Evolutionary conservation across 2,113 vertebrate species (phyloP), one percentile per base, ranked within the genome.

Genomic region (Daphoenositta chrysoptera): DNA sequence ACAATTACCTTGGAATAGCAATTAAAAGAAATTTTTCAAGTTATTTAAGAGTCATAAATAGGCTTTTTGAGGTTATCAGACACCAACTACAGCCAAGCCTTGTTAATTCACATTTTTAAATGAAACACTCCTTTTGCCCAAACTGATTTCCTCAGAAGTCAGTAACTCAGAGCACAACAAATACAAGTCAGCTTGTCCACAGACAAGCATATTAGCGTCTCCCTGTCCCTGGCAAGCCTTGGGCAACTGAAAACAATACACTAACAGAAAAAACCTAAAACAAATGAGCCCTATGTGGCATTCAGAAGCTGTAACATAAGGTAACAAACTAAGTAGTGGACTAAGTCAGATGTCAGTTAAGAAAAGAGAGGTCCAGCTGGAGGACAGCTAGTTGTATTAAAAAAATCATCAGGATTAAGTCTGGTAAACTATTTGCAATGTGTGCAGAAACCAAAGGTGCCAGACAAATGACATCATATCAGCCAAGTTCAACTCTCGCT

Each of bases 381-480:
- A 93, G 33, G 14, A 86, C 50, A 90, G 71, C 11, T 50, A 93
- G 35, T 11, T 84, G 58, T 27, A 79, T 16, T 23, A 2, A 69
- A 87, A 82, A 78, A 70, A 76, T 10, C 26, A 69, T 19, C 39
- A 68, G 50, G 83, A 87, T 95, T 94, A 93, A 82, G 30, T 54
- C 73, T 71, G 50, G 21, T 70, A 86, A 93, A 27, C 85, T 96
- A 81, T 90, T 89, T 90, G 92, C 88, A 92, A n/a, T 6, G 24
- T 13, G 3, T 47, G 83, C 92, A 96, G 64, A 95, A 96, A 72
- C 33, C 24, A 78, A 83, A 94, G 64, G 92, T 77, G 76, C 79
- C 95, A 94, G 88, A 92, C 68, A 78, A 93, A 92, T 90, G 9
- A 83, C 90, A 94, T 83, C 92, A 94, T 45, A 54, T 21, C 51